Evolutionary conservation across 2,888 invertebrate genomes (phyloP).

Genomic region (Ditula angustiorana): DNA sequence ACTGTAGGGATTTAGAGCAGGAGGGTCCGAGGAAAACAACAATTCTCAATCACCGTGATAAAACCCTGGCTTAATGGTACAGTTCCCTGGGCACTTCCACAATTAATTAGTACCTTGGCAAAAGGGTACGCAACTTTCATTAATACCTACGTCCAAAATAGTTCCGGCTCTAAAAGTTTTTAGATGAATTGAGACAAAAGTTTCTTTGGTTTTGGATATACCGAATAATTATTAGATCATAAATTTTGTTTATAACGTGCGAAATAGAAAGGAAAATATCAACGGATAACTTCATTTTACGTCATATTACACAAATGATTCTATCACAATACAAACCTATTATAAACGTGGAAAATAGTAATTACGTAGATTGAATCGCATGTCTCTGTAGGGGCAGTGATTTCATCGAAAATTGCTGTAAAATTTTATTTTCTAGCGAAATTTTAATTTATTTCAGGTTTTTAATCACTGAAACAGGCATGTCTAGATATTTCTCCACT

Average conservation of each 20-base stretch:
- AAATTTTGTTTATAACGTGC: neutral
- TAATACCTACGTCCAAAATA: slow-evolving; percentile 46
- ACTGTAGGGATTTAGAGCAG: slow-evolving; percentile 71
- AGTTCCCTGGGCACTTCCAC: slow-evolving; percentile 66
- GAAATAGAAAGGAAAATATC: neutral
- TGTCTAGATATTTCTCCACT: neutral
- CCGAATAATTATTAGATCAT: neutral
- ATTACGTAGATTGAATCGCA: neutral
- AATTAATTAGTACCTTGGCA: slow-evolving; percentile 77
- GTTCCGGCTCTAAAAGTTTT: slow-evolving; percentile 50
- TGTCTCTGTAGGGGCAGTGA: neutral
- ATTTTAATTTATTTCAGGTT: slow-evolving; percentile 4
- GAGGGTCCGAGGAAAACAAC: slow-evolving; percentile 71
- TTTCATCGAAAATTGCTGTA: neutral
- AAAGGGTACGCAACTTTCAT: slow-evolving; percentile 49
- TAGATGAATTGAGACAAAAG: slow-evolving; percentile 36
- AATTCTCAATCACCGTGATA: slow-evolving; percentile 69
- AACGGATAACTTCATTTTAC: neutral
- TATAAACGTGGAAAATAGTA: neutral
- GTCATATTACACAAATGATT: neutral
- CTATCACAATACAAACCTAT: neutral
- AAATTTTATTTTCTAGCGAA: slow-evolving; percentile 11
- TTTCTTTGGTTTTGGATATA: neutral
- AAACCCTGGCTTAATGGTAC: slow-evolving; percentile 75
- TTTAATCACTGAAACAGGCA: neutral